phyloP scores from a whole-genome alignment of 2,888 invertebrate species.

The Dasysyrphus tricinctus region DNA sequence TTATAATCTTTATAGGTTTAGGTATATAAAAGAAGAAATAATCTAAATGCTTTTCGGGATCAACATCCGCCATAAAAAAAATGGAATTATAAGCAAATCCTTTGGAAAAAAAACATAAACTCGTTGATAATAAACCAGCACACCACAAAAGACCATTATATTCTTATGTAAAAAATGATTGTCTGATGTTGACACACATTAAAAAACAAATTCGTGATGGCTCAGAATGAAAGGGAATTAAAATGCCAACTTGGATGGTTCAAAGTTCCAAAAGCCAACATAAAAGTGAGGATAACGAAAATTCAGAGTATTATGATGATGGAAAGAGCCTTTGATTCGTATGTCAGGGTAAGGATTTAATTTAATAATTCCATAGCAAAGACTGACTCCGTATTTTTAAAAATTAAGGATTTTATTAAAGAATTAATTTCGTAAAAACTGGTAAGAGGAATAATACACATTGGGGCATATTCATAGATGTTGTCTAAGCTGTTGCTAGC shows the following conservation, averaged over 20 bases:
- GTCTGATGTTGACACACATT: conserved; percentile 26
- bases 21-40: conserved; percentile 1
- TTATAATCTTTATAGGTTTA: neutral
- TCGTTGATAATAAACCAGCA: neutral
- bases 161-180: conserved; percentile 37
- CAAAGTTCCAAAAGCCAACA: neutral
- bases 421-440: too few relatives aligned
- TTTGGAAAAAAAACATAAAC: neutral
- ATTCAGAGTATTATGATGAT: neutral
- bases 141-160: conserved; percentile 17
- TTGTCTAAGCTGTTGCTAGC: too few relatives aligned
- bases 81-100: conserved; percentile 27
- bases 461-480: too few relatives aligned
- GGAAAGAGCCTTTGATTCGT: neutral
- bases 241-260: conserved; percentile 1
- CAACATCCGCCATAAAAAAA: neutral
- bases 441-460: too few relatives aligned
- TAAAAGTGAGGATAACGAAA: conserved; percentile 36
- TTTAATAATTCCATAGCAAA: neutral
- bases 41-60: conserved; percentile 28
- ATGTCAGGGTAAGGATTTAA: neutral
- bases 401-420: too few relatives aligned
- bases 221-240: conserved; percentile 3
- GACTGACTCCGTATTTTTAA: neutral
- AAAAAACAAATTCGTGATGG: conserved; percentile 18